Base-by-base conservation (phyloP, 2,113 vertebrate genomes). In the Acanthochromis polyacanthus region DNA sequence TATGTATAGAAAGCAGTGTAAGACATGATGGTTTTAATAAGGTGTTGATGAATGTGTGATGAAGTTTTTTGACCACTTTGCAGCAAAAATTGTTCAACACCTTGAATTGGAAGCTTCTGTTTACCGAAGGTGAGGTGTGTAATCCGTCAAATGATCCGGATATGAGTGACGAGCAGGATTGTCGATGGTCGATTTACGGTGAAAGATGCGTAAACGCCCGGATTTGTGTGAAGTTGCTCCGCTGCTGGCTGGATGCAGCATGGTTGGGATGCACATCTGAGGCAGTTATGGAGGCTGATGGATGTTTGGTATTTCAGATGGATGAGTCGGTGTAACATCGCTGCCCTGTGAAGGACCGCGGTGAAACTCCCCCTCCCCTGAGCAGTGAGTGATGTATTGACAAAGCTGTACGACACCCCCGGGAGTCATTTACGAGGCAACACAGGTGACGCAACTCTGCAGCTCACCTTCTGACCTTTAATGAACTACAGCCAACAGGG, bases 381-480 rank as follows among this genome's bases (percentile, higher is more conserved):
- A 46, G 17, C 30, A n/a, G 20, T 17, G 32, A 46, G 9, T 50
- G 60, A 86, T 69, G 8, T 61, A 55, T 65, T 59, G 67, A 69
- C 25, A 19, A 50, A 66, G 17, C 22, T 0, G 5, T 12, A n/a
- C 7, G 1, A 20, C 5, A 6, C 28, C 65, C 50, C 57, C 2
- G 32, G 19, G 67, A 75, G 66, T 30, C 10, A 19, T 78, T 83
- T 15, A 32, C 51, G 7, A 22, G 36, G 5, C 8, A 20, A 51
- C 58, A 40, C 23, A 55, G 56, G 53, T 23, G 57, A 65, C 11
- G 10, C 53, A 10, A 36, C 46, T 40, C 40, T 38, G 10, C 40
- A 12, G 32, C 25, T 75, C 81, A 87, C 82, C 75, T 61, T 43
- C 25, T 83, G 46, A 84, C 83, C 79, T 84, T 62, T 81, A 20